Conservation (phyloP, 2,113 vertebrate species). For the Stegostoma tigrinum region DNA sequence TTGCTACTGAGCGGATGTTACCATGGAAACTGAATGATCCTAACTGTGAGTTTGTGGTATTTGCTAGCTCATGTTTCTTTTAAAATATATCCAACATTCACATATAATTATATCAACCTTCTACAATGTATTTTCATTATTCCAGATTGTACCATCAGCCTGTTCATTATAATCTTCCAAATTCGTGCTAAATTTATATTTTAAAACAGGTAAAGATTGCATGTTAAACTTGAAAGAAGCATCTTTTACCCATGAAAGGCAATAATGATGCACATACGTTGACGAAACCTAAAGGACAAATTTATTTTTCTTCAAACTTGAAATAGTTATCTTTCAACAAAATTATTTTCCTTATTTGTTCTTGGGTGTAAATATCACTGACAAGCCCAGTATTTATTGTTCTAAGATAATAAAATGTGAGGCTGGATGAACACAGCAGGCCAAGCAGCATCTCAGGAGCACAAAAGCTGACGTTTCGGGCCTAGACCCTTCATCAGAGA, state of each 20-base stretch:
- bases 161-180: neutral
- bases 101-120: neutral
- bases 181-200: neutral
- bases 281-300: neutral
- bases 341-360: neutral
- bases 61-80: neutral
- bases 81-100: neutral
- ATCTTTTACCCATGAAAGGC: neutral
- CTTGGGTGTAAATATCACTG: neutral
- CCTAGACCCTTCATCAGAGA: no score
- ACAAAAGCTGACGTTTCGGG: no score
- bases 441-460: no score
- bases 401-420: no score
- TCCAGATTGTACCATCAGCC: neutral
- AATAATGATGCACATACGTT: neutral
- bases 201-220: neutral
- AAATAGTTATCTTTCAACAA: neutral
- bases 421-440: no score
- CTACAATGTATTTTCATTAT: neutral
- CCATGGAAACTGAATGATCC: slow-evolving; percentile 89
- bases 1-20: slow-evolving; percentile 83
- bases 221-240: neutral
- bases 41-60: slow-evolving; percentile 71
- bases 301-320: neutral
- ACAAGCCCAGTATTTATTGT: no score